A percentile compares a stretch with the other conserved stretches of the same genome.
These are phyloP conservation scores for Aldrovandia affinis DNA, from an alignment of 2,797 vertebrate genomes.

Conservation along the genomic window DNA sequence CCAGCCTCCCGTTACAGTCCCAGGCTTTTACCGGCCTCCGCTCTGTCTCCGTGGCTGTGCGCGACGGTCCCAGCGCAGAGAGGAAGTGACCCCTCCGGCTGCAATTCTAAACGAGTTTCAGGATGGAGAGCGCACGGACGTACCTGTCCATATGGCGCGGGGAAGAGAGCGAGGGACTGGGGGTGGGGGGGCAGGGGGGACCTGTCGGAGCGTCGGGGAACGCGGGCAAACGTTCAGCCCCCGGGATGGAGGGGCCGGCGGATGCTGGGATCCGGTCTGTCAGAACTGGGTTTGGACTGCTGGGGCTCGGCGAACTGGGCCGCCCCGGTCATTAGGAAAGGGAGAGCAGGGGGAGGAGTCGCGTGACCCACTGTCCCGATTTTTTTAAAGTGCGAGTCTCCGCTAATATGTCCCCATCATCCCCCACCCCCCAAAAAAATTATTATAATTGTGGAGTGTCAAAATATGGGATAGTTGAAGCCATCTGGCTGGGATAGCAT, in stretches of 20 bases:
- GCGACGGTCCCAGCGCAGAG: background rate
- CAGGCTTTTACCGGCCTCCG: conserved; percentile 46
- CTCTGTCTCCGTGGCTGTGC: conserved; percentile 9
- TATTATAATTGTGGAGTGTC: background rate
- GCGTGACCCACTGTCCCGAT: background rate
- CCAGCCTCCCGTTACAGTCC: conserved; percentile 48
- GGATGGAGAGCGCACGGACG: background rate
- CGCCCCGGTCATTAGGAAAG: background rate
- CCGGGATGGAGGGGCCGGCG: conserved; percentile 23
- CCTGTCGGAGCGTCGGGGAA: conserved; percentile 50
- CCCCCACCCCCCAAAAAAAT: background rate
- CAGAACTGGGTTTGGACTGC: conserved; percentile 73
- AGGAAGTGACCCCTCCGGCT: conserved; percentile 30
- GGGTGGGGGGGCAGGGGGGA: conserved; percentile 43
- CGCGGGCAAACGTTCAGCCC: conserved; percentile 53
- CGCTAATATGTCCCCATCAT: background rate
- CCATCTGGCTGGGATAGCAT: background rate
- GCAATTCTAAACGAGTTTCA: background rate
- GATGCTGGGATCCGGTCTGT: conserved; percentile 66
- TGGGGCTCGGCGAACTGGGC: conserved; percentile 48
- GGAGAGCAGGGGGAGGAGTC: background rate
- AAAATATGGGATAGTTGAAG: background rate
- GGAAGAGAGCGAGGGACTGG: conserved; percentile 45
- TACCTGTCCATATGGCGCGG: conserved; percentile 21
- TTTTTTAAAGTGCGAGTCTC: conserved; percentile 1